Conservation (phyloP, 2,113 vertebrate species). For the Panthera leo region DNA sequence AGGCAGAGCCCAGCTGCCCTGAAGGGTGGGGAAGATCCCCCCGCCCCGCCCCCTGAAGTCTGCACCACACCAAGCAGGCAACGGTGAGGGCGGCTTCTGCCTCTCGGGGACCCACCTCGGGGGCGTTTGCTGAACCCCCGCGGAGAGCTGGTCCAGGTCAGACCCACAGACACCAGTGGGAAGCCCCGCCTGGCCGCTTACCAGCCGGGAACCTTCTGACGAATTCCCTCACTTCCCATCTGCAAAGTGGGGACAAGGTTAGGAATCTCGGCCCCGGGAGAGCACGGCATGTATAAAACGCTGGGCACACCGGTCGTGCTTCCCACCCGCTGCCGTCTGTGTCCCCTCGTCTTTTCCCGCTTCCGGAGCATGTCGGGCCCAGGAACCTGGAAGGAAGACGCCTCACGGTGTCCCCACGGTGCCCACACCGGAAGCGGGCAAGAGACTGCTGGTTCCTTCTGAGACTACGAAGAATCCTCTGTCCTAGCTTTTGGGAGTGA, state of each 20-base stretch:
- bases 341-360: background rate
- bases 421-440: accelerated
- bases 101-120: accelerated
- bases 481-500: background rate
- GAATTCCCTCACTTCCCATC: background rate
- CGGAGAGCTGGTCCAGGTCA: background rate
- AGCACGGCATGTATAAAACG: no score
- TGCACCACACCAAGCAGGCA: accelerated
- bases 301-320: accelerated
- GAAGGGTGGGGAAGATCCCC: no score
- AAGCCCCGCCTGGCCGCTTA: accelerated
- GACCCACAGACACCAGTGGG: background rate
- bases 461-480: background rate
- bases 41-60: accelerated
- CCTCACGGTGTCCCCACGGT: accelerated
- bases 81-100: background rate
- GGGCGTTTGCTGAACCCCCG: background rate
- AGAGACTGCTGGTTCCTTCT: background rate
- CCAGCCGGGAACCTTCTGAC: background rate
- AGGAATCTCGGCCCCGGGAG: background rate
- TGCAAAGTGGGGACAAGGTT: background rate
- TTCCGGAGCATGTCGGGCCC: accelerated
- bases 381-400: background rate
- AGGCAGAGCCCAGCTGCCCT: background rate
- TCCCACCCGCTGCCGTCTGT: accelerated